These are phyloP conservation scores for Strix uralensis DNA, from an alignment of 2,113 vertebrate genomes.

Conservation along the genomic window DNA sequence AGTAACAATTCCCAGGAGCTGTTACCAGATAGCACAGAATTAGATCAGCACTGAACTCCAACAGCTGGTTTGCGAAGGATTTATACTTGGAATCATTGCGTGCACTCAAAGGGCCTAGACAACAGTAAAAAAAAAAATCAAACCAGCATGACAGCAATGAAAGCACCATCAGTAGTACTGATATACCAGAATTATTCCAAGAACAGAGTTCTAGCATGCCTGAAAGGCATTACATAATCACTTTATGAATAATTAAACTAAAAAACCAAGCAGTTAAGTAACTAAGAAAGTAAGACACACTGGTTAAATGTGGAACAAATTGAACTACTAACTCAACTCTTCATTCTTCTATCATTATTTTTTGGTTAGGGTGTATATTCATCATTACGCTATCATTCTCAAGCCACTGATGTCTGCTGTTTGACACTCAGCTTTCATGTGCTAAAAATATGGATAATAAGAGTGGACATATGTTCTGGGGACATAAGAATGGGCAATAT, in stretches of 20 bases:
- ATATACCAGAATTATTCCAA: neutral
- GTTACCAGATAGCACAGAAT: neutral
- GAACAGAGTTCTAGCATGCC: neutral
- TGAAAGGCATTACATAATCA: slow-evolving; percentile 24
- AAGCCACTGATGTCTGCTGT: neutral
- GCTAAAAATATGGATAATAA: neutral
- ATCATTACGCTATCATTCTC: neutral
- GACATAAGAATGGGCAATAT: neutral
- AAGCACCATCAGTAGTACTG: neutral
- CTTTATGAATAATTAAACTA: slow-evolving; percentile 1
- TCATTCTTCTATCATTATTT: neutral
- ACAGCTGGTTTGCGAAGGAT: neutral
- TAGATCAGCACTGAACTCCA: neutral
- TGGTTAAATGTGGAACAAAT: neutral
- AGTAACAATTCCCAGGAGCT: neutral
- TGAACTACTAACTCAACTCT: neutral
- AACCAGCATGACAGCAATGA: neutral
- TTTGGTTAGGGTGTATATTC: neutral
- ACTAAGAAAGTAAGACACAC: neutral
- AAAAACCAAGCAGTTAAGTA: neutral
- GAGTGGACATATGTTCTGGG: neutral
- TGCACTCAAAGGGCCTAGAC: neutral
- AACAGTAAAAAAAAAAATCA: neutral
- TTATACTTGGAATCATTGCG: neutral
- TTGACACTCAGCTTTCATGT: neutral